Percentiles rank a stretch among this genome's conserved stretches.
Evolutionary conservation across 2,113 vertebrate species (phyloP).

Genomic region (Phyllostomus hastatus): DNA sequence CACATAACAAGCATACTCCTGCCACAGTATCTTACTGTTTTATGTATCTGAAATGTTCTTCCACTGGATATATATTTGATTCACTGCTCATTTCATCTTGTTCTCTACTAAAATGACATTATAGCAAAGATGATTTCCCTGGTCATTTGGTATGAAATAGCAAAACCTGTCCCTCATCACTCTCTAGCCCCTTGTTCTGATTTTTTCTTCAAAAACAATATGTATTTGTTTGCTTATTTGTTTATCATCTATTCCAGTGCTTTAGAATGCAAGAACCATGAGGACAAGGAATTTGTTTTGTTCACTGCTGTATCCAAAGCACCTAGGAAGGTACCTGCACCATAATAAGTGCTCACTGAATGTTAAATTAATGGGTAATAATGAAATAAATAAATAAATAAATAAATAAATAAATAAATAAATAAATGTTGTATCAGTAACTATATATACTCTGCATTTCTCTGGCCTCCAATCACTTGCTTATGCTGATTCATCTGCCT

Average conservation of each 20-base stretch:
- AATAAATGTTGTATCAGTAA: conserved; percentile 6
- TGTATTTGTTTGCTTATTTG: neutral
- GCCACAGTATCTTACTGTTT: neutral
- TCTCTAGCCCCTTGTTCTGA: neutral
- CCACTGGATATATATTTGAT: neutral
- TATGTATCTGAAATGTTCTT: conserved; percentile 4
- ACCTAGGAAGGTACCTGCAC: neutral
- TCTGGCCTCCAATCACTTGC: neutral
- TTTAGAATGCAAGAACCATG: neutral
- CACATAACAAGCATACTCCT: neutral
- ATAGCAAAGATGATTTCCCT: neutral
- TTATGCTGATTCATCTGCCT: neutral
- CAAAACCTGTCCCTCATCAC: neutral
- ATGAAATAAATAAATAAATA: neutral
- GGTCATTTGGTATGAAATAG: neutral
- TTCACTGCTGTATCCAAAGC: neutral
- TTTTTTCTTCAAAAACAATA: neutral
- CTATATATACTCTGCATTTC: conserved; percentile 4
- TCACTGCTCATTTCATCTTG: neutral
- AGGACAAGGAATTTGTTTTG: neutral
- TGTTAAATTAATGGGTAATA: neutral
- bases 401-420: neutral
- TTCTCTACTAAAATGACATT: neutral
- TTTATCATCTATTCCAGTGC: neutral
- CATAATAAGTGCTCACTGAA: neutral